Evolutionary conservation across 2,113 vertebrate genomes (phyloP), one percentile per base, ranked within the genome.

Genomic region (Rhea americana): DNA sequence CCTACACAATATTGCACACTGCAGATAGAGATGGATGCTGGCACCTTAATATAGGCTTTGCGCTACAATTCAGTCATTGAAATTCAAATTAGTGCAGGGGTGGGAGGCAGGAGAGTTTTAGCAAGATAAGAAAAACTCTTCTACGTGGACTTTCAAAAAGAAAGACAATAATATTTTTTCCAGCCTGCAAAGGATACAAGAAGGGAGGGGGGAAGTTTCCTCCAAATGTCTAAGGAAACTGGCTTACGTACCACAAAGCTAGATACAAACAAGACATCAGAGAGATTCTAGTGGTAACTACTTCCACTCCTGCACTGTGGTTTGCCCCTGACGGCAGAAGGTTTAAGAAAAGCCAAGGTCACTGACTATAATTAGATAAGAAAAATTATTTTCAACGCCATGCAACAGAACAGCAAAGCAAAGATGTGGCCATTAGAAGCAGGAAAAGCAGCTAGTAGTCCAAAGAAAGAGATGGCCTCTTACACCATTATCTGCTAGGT

Each of bases 31-130:
- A 94, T 90, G 94, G 94, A 95, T 96, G 96, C 94, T 95, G 93
- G 96, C 96, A 95, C 89, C 91, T 96, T 89, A 92, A 94, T 91
- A 92, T 85, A 90, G 78, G 87, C 90, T 97, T 93, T 96, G 80
- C 85, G 81, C 95, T 97, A 94, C 85, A 97, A 95, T 91, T 93
- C 95, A 93, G 91, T 83, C 91, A 96, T 51, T 97, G 96, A 97
- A 97, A 98, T 97, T 97, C 95, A 98, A 97, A 97, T 96, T 21
- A 97, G 92, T 94, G 93, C 97, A 98, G 96, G 93, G 96, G 91
- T 95, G 89, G 96, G 96, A 97, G 93, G 93, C 78, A 85, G 90
- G 82, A 94, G 80, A 94, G 80, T 96, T 97, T 92, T 47, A 93
- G 75, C 93, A 78, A 97, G 79, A 97, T 97, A 94, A 91, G 75